Percentiles rank a stretch among this genome's conserved stretches.
phyloP scores from a whole-genome alignment of 2,888 invertebrate genomes.

The Eledone cirrhosa region DNA sequence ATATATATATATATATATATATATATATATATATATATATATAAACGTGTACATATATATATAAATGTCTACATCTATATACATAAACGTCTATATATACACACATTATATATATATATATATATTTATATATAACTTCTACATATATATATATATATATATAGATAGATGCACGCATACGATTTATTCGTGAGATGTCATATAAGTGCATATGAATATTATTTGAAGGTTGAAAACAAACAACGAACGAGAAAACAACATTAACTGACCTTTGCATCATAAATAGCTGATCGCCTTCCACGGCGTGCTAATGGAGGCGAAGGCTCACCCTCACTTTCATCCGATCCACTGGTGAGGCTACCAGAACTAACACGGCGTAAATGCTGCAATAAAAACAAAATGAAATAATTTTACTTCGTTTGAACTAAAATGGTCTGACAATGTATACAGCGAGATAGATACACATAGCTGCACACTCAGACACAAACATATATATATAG shows the following conservation, averaged over 20 bases:
- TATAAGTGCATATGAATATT: no score
- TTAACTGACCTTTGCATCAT: constrained; percentile 59
- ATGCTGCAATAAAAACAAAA: constrained; percentile 5
- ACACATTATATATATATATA: no score
- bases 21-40: background rate
- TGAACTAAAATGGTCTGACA: background rate
- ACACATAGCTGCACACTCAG: background rate
- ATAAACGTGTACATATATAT: background rate
- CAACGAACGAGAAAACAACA: background rate
- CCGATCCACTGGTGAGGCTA: constrained; percentile 59
- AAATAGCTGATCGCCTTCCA: constrained; percentile 60
- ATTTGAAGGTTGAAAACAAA: no score
- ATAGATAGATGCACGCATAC: background rate
- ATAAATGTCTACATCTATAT: no score
- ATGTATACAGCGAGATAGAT: background rate
- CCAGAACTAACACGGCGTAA: constrained; percentile 52
- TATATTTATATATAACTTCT: no score
- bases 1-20: background rate
- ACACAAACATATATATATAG: no score
- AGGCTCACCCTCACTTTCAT: constrained; percentile 57
- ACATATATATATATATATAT: constrained; percentile 6
- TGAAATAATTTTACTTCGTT: background rate
- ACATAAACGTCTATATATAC: no score
- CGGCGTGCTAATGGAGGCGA: constrained; percentile 56
- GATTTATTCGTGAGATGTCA: background rate